A percentile compares a stretch with the other conserved stretches of the same genome.
Evolutionary conservation across 2,888 invertebrate genomes (phyloP).

Genomic region (Ormyrus nitidulus): DNA sequence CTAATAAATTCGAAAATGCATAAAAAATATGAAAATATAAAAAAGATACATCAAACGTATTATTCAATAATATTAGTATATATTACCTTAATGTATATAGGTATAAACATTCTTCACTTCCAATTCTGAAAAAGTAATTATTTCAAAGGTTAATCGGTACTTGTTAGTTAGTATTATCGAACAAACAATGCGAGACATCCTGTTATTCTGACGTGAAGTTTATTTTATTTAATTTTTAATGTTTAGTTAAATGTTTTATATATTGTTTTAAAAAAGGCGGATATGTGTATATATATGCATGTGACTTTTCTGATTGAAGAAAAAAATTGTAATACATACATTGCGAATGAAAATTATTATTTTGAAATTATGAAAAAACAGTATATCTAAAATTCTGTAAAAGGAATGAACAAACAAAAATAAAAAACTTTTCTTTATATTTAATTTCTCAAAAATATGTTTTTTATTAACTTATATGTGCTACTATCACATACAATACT

Average conservation of each 20-base stretch:
- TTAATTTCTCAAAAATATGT: constrained; percentile 18
- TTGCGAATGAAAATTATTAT: constrained; percentile 21
- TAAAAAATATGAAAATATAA: too few relatives aligned
- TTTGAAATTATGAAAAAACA: constrained; percentile 24
- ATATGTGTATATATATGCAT: constrained; percentile 47
- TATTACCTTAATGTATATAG: too few relatives aligned
- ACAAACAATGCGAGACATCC: too few relatives aligned
- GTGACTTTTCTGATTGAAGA: constrained; percentile 21
- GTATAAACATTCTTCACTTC: too few relatives aligned
- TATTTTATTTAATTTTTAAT: too few relatives aligned
- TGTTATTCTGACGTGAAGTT: too few relatives aligned
- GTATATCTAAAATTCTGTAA: constrained; percentile 44
- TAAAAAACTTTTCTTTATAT: constrained; percentile 50
- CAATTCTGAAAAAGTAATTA: too few relatives aligned
- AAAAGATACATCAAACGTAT: too few relatives aligned
- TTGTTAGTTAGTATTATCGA: not conserved
- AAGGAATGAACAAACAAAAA: constrained; percentile 38
- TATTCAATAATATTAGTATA: too few relatives aligned
- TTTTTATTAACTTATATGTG: constrained; percentile 1
- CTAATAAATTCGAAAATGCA: too few relatives aligned
- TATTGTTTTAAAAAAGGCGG: constrained; percentile 16
- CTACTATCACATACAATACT: too few relatives aligned
- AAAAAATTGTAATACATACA: constrained; percentile 39
- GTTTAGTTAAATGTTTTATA: constrained; percentile 43
- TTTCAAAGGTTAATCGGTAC: too few relatives aligned